Percentiles rank a stretch among this genome's conserved stretches.
Conservation (phyloP, 2,888 invertebrate genomes). For the Caradrina clavipalpis region DNA sequence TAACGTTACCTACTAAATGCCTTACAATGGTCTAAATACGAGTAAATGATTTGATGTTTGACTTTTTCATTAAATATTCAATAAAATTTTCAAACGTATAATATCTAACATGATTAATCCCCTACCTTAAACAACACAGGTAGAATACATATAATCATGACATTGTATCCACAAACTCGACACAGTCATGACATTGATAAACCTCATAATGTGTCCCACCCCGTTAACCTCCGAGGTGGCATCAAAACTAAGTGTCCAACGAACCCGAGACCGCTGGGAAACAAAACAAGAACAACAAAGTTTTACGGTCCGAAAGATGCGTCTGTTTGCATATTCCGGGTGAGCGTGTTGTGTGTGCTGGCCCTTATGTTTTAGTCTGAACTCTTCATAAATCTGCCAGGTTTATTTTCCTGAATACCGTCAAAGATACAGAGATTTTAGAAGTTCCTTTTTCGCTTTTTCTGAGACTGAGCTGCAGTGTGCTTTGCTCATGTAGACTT, state of each 20-base stretch:
- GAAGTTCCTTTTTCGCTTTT: conserved; percentile 1
- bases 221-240: conserved; percentile 39
- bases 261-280: conserved; percentile 27
- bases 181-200: conserved; percentile 26
- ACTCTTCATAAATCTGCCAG: conserved; percentile 45
- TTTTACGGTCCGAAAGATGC: conserved; percentile 49
- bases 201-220: conserved; percentile 33
- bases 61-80: too few relatives aligned
- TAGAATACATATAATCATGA: conserved; percentile 7
- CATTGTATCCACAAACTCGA: conserved; percentile 9
- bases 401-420: conserved; percentile 41
- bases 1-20: too few relatives aligned
- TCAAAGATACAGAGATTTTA: conserved; percentile 26
- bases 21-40: too few relatives aligned
- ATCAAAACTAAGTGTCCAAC: conserved; percentile 44
- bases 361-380: conserved; percentile 5
- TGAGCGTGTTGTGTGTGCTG: conserved; percentile 13
- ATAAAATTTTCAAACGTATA: too few relatives aligned
- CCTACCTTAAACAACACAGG: background rate
- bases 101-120: too few relatives aligned
- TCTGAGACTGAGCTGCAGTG: too few relatives aligned
- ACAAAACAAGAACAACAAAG: conserved; percentile 57
- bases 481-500: too few relatives aligned
- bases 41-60: too few relatives aligned
- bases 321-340: conserved; percentile 45